Conservation (phyloP, 2,113 vertebrate genomes). For the Oenanthe melanoleuca region DNA sequence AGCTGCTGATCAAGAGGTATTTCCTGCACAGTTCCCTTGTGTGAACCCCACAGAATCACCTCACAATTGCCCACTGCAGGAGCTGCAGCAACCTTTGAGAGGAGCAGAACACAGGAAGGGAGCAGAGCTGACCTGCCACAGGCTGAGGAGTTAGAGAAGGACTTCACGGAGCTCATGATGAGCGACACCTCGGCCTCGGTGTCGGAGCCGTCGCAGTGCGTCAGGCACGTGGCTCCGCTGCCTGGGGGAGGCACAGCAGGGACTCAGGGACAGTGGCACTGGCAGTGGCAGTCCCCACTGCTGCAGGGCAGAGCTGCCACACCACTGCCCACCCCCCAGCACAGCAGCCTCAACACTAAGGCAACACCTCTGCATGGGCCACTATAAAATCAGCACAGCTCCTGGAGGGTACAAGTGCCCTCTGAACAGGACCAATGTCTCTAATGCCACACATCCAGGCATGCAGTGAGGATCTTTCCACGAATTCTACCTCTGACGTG, state of each 20-base stretch:
- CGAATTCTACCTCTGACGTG: background rate
- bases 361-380: rapidly evolving
- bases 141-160: slow-evolving; percentile 72
- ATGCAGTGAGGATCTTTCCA: rapidly evolving
- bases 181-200: slow-evolving; percentile 86
- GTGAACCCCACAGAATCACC: background rate
- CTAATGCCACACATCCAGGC: background rate
- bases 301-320: background rate
- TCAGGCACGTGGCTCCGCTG: slow-evolving; percentile 90
- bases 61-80: rapidly evolving
- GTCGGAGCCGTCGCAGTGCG: slow-evolving; percentile 90
- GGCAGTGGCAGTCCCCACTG: rapidly evolving
- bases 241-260: slow-evolving; percentile 70
- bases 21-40: background rate
- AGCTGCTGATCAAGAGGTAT: background rate
- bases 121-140: slow-evolving; percentile 83
- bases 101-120: background rate
- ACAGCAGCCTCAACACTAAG: rapidly evolving
- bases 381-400: rapidly evolving
- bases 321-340: rapidly evolving
- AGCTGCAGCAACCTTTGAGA: background rate
- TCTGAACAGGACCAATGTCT: background rate
- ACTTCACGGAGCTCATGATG: slow-evolving; percentile 82
- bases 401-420: rapidly evolving
- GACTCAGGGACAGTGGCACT: rapidly evolving